A percentile compares a stretch with the other conserved stretches of the same genome.
phyloP scores from a whole-genome alignment of 2,113 vertebrate genomes.

The Pica pica region DNA sequence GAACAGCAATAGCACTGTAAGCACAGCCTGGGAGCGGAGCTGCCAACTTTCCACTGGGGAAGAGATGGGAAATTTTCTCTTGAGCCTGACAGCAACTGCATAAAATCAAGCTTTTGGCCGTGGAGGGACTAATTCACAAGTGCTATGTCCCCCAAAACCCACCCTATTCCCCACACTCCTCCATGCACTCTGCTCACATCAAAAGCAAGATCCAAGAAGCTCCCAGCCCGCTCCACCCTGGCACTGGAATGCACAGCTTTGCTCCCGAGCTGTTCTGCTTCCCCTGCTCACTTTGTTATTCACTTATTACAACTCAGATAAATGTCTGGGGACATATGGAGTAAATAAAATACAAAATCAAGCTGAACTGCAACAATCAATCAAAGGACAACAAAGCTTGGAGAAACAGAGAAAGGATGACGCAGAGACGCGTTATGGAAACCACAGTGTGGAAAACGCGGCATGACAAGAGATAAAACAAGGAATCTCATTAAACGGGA shows the following conservation, averaged over 20 bases:
- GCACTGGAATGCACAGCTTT: not conserved
- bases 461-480: not conserved
- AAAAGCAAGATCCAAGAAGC: not conserved
- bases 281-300: not conserved
- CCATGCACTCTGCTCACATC: rapidly evolving
- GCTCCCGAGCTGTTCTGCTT: not conserved
- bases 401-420: not conserved
- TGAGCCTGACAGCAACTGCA: not conserved
- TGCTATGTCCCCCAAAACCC: not conserved
- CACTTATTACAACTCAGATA: not conserved
- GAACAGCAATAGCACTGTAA: rapidly evolving
- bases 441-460: not conserved
- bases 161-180: not conserved
- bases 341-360: not conserved
- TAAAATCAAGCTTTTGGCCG: not conserved
- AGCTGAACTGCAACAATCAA: not conserved
- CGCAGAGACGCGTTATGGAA: not conserved
- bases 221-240: not conserved
- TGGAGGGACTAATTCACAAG: not conserved
- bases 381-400: not conserved
- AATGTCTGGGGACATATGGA: not conserved
- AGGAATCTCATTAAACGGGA: not conserved
- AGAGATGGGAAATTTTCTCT: not conserved
- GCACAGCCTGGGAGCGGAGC: not conserved
- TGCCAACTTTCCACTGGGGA: not conserved